These are phyloP conservation scores for Sericinus montela DNA, from an alignment of 2,888 invertebrate species.

Conservation along the genomic window DNA sequence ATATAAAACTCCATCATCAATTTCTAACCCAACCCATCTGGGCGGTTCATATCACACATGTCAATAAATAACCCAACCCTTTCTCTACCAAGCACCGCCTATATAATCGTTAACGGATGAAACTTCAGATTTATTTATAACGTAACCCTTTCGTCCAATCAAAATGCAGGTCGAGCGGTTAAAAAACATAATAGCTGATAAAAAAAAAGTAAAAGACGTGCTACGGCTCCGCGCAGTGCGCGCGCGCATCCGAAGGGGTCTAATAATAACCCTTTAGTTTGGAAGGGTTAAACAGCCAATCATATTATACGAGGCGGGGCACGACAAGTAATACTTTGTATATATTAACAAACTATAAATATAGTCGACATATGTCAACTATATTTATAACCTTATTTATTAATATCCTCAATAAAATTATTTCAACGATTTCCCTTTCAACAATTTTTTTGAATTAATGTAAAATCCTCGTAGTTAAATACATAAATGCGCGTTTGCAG, in stretches of 20 bases:
- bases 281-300: slow-evolving; percentile 71
- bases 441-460: too few relatives aligned
- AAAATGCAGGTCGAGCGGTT: slow-evolving; percentile 41
- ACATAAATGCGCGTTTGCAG: too few relatives aligned
- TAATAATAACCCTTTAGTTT: slow-evolving; percentile 74
- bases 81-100: slow-evolving; percentile 53
- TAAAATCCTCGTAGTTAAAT: too few relatives aligned
- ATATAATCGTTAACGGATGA: slow-evolving; percentile 36
- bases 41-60: slow-evolving; percentile 22
- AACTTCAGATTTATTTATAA: slow-evolving; percentile 58
- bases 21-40: slow-evolving; percentile 30
- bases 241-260: slow-evolving; percentile 56
- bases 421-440: too few relatives aligned
- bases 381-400: too few relatives aligned
- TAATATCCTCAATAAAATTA: too few relatives aligned
- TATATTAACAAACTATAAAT: too few relatives aligned
- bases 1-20: too few relatives aligned
- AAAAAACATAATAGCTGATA: slow-evolving; percentile 60
- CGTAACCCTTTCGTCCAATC: slow-evolving; percentile 71
- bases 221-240: slow-evolving; percentile 34
- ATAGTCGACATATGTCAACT: too few relatives aligned
- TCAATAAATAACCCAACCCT: slow-evolving; percentile 55
- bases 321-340: slow-evolving; percentile 3
- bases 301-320: slow-evolving; percentile 63
- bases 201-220: slow-evolving; percentile 66